Percentiles rank a stretch among this genome's conserved stretches.
Conservation (phyloP, 2,113 vertebrate genomes). For the Microtus montanus region DNA sequence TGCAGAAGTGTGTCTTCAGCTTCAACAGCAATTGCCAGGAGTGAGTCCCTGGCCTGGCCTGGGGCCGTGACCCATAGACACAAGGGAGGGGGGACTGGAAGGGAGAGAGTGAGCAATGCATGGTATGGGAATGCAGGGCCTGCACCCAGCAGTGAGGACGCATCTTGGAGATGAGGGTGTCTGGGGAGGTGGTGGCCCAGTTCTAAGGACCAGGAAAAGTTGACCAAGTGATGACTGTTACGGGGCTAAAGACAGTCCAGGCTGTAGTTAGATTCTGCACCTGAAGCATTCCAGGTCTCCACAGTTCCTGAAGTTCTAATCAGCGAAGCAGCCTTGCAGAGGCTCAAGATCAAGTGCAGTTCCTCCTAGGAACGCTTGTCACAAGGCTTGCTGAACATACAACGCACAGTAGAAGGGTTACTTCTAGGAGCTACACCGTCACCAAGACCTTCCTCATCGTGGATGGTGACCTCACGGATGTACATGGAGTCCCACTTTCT, state of each 20-base stretch:
- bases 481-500: neutral
- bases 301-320: neutral
- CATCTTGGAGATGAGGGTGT: neutral
- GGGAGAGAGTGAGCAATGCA: neutral
- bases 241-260: neutral
- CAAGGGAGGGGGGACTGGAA: neutral
- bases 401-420: neutral
- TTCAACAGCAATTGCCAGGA: constrained; percentile 91
- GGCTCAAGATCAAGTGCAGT: neutral
- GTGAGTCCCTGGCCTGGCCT: constrained; percentile 81
- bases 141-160: neutral
- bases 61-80: too few relatives aligned
- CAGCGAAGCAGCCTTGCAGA: neutral
- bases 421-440: neutral
- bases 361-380: neutral
- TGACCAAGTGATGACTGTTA: neutral
- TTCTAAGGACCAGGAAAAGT: neutral
- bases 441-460: neutral
- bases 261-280: neutral
- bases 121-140: neutral
- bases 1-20: constrained; percentile 94
- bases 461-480: neutral
- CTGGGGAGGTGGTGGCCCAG: too few relatives aligned
- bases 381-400: neutral
- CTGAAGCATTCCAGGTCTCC: neutral